Base-by-base conservation (phyloP, 1,140 invertebrate genomes). In the Glossosoma conforme region DNA sequence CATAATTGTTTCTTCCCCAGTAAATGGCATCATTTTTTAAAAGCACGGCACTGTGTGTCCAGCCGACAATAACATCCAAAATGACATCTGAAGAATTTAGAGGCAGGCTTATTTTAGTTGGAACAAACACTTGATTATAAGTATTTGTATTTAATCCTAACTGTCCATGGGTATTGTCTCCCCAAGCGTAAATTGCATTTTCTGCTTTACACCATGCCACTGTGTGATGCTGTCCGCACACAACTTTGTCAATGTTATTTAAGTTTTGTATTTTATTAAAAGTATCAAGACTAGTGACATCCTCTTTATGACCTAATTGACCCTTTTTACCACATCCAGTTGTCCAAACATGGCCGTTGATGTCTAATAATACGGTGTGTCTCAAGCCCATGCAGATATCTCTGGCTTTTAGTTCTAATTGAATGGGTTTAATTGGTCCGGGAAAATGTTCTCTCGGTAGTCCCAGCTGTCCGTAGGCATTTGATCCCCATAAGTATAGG, bases 1-100 rank as follows among this genome's bases (percentile, higher is more conserved):
- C 86, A 71, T 89, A 89, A 58, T 78, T 83, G 65, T 91, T 90
- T 67, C 87, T 77, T 11, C 89, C 89, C 87, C 87, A 93, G 2
- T 78, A 70, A 20, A 80, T 68, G 13, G 91, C 60, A 40, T 74
- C 81, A 60, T 75, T 74, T 37, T 70, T 73, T 2, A 77, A 75
- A 49, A 86, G 67, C 1, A 78, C 66, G 8, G 81, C 76, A 62
- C 78, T 79, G 64, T 89, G 86, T 0, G 84, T 88, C 87, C 87
- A 91, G 2, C 87, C 87, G 58, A 79, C 76, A 52, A 77, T 69
- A 6, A 83, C 63, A 15, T 76, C 70, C 14, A 65, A 65, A 47
- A 81, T 70, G 48, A 68, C 63, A 54, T 70, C 61, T 41, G 62
- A 65, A 42, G 62, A 61, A 13, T 78, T 58, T 68, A 72, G 74